phyloP scores from a whole-genome alignment of 1,140 invertebrate species.

The Apis laboriosa region DNA sequence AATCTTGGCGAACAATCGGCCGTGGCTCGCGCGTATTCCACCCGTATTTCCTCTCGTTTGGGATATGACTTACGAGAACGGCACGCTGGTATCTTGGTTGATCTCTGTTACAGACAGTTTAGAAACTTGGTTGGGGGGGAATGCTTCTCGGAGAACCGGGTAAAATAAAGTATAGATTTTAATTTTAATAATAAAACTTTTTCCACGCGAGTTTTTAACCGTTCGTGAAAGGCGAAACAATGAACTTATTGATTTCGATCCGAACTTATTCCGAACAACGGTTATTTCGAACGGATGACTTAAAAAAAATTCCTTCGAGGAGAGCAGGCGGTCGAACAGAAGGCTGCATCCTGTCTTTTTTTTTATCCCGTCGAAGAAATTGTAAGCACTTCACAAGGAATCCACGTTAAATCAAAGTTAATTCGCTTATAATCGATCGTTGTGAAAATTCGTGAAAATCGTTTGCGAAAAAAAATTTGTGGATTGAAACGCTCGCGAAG shows the following conservation, averaged over 20 bases:
- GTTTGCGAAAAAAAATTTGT: not conserved
- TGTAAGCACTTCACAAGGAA: too few species aligned
- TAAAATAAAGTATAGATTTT: too few species aligned
- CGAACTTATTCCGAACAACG: not conserved
- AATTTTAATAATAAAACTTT: not conserved
- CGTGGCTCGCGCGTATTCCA: slow-evolving; percentile 39
- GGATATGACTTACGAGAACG: slow-evolving; percentile 48
- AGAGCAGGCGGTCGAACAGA: slow-evolving; percentile 18
- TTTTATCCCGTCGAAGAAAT: too few species aligned
- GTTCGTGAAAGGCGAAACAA: too few species aligned
- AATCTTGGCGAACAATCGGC: slow-evolving; percentile 43
- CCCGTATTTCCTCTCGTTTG: slow-evolving; percentile 24
- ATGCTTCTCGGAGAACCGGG: too few species aligned
- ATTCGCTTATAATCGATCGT: too few species aligned
- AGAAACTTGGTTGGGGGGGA: not conserved
- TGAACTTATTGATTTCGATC: too few species aligned
- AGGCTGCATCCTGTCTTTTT: not conserved
- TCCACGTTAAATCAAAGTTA: too few species aligned
- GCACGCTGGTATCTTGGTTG: slow-evolving; percentile 56
- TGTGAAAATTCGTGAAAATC: too few species aligned
- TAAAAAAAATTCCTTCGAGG: not conserved
- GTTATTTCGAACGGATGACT: not conserved
- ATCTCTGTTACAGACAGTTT: not conserved
- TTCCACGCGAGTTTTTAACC: too few species aligned
- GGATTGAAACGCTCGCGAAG: not conserved